Percentiles rank a stretch among this genome's conserved stretches.
Conservation (phyloP, 2,113 vertebrate genomes). For the Marcusenius ussheri region DNA sequence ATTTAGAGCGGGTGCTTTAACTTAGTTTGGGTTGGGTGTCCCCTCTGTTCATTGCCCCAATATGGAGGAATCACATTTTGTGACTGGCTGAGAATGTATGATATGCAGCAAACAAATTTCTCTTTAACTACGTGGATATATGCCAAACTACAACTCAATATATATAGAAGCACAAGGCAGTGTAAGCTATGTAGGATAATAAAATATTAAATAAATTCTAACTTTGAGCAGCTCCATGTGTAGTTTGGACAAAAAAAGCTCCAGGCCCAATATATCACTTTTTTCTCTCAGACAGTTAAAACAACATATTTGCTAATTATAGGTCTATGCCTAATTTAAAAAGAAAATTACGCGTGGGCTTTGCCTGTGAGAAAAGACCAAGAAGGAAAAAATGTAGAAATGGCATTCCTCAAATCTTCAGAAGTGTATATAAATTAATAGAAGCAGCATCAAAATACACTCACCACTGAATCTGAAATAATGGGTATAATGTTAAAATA, state of each 20-base stretch:
- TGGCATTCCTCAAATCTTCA: too few species aligned
- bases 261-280: neutral
- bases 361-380: neutral
- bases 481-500: too few species aligned
- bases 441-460: too few species aligned
- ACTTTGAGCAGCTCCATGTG: neutral
- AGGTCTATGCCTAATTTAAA: neutral
- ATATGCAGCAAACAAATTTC: neutral
- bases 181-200: neutral
- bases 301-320: neutral
- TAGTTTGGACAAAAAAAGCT: neutral
- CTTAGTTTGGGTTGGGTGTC: neutral
- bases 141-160: too few species aligned
- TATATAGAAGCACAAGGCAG: neutral
- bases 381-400: neutral
- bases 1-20: neutral
- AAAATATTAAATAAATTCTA: neutral
- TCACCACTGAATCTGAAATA: too few species aligned
- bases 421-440: too few species aligned
- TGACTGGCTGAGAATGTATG: neutral
- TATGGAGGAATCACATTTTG: neutral
- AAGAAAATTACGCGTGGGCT: neutral
- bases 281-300: neutral
- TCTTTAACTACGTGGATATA: neutral
- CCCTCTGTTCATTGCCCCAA: neutral